A percentile compares a stretch with the other conserved stretches of the same genome.
Conservation (phyloP, 1,140 invertebrate genomes). For the Scaptodrosophila lebanonensis region DNA sequence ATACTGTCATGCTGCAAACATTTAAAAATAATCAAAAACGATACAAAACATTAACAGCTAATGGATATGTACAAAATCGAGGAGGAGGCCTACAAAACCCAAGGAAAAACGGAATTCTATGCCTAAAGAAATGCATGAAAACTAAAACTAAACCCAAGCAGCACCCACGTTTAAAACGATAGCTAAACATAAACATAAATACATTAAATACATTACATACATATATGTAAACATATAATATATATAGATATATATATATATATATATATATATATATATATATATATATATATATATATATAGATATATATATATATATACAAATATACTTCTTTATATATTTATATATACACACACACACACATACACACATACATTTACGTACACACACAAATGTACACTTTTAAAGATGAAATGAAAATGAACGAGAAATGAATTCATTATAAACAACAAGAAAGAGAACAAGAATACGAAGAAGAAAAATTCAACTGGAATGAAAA, state of each 20-base stretch:
- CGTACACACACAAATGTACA: background rate
- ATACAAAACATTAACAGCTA: conserved; percentile 80
- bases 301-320: conserved; percentile 5
- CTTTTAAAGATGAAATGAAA: conserved; percentile 13
- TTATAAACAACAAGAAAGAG: conserved; percentile 10
- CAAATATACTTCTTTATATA: conserved; percentile 31
- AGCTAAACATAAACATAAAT: conserved; percentile 30
- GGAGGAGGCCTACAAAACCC: conserved; percentile 93
- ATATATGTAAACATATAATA: conserved; percentile 6
- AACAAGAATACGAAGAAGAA: conserved; percentile 23
- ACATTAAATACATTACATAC: conserved; percentile 4
- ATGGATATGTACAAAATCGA: conserved; percentile 97
- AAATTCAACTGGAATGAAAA: conserved; percentile 39
- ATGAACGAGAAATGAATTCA: conserved; percentile 16
- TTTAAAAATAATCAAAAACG: conserved; percentile 31
- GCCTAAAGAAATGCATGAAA: conserved; percentile 82
- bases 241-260: background rate
- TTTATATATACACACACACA: conserved; percentile 21
- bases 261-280: conserved; percentile 12
- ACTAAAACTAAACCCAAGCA: conserved; percentile 15
- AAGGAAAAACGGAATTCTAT: conserved; percentile 93
- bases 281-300: background rate
- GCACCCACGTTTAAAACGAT: conserved; percentile 10
- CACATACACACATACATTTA: conserved; percentile 8
- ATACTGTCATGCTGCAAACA: background rate